phyloP scores from a whole-genome alignment of 2,888 invertebrate species.

The Caenorhabditis doughertyi region DNA sequence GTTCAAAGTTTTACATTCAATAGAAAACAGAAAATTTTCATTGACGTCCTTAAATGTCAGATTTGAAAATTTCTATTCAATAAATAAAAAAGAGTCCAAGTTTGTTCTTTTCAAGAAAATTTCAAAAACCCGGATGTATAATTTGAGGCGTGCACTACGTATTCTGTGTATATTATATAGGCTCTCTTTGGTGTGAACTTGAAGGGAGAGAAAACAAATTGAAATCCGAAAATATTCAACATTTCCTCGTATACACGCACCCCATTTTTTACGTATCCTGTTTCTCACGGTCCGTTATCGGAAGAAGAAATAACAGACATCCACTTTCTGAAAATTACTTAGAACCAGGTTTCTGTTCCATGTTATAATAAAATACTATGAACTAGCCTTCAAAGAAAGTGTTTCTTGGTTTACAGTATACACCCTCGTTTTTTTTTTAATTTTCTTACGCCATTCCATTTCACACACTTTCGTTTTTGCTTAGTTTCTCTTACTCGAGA shows the following conservation, averaged over 20 bases:
- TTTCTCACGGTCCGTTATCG: slow-evolving; percentile 43
- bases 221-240: slow-evolving; percentile 26
- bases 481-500: slow-evolving; percentile 25
- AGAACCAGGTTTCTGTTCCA: slow-evolving; percentile 14
- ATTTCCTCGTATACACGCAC: slow-evolving; percentile 10
- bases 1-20: background rate
- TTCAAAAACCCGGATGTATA: slow-evolving; percentile 29
- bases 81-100: background rate
- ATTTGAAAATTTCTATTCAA: slow-evolving; percentile 15
- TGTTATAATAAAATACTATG: slow-evolving; percentile 14
- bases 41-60: background rate
- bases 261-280: slow-evolving; percentile 17
- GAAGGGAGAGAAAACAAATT: slow-evolving; percentile 6
- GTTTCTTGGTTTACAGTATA: slow-evolving; percentile 44
- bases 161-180: background rate
- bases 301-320: slow-evolving; percentile 35
- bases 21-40: background rate
- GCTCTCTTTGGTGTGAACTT: background rate
- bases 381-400: no score
- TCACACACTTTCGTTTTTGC: slow-evolving; percentile 16
- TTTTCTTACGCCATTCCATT: background rate
- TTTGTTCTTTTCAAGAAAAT: slow-evolving; percentile 9
- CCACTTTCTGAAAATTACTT: slow-evolving; percentile 19
- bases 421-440: slow-evolving; percentile 11
- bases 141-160: slow-evolving; percentile 21